phyloP scores from a whole-genome alignment of 92 coral and sea anemone species.

The Porites lobata region DNA sequence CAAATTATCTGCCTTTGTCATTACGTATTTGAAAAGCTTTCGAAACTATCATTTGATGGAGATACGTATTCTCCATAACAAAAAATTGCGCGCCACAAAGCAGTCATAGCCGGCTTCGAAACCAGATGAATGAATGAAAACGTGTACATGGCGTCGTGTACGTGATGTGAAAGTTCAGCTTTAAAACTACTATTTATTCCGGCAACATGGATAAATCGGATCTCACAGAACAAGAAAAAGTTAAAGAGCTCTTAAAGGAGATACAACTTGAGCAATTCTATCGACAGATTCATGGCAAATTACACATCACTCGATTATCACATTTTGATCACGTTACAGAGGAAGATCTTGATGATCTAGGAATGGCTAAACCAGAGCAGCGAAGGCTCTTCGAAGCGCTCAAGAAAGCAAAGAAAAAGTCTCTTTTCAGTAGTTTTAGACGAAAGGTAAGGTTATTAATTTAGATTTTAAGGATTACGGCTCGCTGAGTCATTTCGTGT shows the following conservation, averaged over 20 bases:
- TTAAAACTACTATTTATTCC: not conserved
- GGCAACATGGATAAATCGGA: conserved; percentile 39
- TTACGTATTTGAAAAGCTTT: not conserved
- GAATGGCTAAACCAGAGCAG: conserved; percentile 98
- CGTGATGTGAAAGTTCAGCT: not conserved
- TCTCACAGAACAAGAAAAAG: conserved; percentile 72
- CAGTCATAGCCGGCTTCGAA: not conserved
- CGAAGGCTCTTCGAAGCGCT: conserved; percentile 91
- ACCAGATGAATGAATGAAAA: conserved; percentile 25
- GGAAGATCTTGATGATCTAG: conserved; percentile 83
- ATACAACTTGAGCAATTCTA: conserved; percentile 95
- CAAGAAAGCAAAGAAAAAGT: conserved; percentile 85
- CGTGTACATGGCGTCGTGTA: not conserved
- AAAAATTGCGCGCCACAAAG: conserved; percentile 1
- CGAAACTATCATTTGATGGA: not conserved
- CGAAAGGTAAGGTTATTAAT: conserved; percentile 78
- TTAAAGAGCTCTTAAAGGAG: conserved; percentile 74
- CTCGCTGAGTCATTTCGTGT: conserved; percentile 5
- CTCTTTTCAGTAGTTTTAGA: conserved; percentile 84
- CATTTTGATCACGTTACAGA: conserved; percentile 97
- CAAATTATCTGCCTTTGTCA: not conserved
- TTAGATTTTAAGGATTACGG: not conserved
- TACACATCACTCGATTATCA: conserved; percentile 83
- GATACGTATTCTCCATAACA: not conserved
- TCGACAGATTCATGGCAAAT: conserved; percentile 83